Conservation (phyloP, 1,140 invertebrate species). For the Macrotrachela quadricornifera region DNA sequence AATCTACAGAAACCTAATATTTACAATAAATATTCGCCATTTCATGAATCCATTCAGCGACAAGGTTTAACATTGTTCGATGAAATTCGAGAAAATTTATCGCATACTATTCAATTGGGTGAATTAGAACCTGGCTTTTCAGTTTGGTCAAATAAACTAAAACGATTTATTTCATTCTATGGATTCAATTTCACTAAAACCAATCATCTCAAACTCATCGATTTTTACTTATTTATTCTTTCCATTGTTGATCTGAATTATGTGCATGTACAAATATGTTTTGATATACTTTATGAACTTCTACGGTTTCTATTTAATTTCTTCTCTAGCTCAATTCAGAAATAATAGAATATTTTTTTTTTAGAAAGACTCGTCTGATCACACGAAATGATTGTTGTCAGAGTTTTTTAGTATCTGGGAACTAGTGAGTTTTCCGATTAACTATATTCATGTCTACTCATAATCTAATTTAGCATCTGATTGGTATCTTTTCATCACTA, state of each 20-base stretch:
- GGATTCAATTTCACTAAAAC: conserved; percentile 1
- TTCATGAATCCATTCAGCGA: neutral
- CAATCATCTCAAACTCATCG: conserved; percentile 2
- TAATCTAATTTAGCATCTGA: conserved; percentile 39
- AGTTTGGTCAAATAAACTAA: conserved; percentile 5
- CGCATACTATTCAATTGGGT: neutral
- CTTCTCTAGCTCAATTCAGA: neutral
- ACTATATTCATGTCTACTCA: no score
- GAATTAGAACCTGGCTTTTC: conserved; percentile 1
- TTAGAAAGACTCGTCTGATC: conserved; percentile 52
- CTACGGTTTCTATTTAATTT: neutral
- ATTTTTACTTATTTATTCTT: neutral
- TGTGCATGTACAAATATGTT: neutral
- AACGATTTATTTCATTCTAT: conserved; percentile 1
- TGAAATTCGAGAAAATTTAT: neutral
- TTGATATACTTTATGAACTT: conserved; percentile 1
- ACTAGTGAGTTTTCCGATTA: conserved; percentile 16
- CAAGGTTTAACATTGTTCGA: neutral
- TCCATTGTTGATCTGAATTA: neutral
- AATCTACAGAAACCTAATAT: no score
- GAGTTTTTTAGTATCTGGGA: conserved; percentile 59
- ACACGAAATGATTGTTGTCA: conserved; percentile 55
- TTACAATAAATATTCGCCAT: no score
- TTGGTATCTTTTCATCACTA: conserved; percentile 48
- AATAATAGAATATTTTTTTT: conserved; percentile 13